Percentiles rank a stretch among this genome's conserved stretches.
These are phyloP conservation scores for Alces alces DNA, from an alignment of 2,113 vertebrate species.

Conservation along the genomic window DNA sequence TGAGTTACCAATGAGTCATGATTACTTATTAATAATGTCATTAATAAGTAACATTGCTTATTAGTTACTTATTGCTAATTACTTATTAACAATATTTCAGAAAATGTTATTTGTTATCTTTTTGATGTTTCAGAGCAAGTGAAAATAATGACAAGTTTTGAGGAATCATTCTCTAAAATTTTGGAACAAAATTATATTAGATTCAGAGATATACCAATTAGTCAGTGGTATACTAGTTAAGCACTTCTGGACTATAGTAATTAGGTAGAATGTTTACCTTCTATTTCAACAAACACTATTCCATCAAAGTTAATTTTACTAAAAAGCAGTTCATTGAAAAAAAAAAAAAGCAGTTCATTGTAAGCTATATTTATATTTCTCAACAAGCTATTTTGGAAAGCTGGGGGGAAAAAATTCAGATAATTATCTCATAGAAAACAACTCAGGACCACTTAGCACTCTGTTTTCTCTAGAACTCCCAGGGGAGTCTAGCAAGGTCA, in stretches of 20 bases:
- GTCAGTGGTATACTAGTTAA: not conserved
- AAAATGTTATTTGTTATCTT: not conserved
- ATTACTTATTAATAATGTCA: not conserved
- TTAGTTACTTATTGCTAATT: not conserved
- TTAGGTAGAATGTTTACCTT: not conserved
- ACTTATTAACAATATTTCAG: not conserved
- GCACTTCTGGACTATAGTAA: not conserved
- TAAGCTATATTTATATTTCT: not conserved
- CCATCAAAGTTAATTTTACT: not conserved
- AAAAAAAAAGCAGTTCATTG: not conserved
- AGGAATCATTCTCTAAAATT: not conserved
- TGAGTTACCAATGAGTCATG: not conserved
- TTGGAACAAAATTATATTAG: not conserved
- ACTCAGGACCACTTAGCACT: not conserved
- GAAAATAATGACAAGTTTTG: not conserved
- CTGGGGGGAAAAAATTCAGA: rapidly evolving
- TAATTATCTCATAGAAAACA: not conserved
- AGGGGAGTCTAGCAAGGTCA: not conserved
- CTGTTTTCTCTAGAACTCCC: not conserved
- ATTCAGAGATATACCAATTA: not conserved
- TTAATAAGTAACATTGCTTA: not conserved
- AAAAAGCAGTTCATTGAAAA: not conserved
- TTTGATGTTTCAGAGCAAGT: not conserved
- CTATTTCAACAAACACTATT: not conserved
- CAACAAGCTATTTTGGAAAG: not conserved